phyloP scores from a whole-genome alignment of 2,113 vertebrate species.

The Camelus bactrianus region DNA sequence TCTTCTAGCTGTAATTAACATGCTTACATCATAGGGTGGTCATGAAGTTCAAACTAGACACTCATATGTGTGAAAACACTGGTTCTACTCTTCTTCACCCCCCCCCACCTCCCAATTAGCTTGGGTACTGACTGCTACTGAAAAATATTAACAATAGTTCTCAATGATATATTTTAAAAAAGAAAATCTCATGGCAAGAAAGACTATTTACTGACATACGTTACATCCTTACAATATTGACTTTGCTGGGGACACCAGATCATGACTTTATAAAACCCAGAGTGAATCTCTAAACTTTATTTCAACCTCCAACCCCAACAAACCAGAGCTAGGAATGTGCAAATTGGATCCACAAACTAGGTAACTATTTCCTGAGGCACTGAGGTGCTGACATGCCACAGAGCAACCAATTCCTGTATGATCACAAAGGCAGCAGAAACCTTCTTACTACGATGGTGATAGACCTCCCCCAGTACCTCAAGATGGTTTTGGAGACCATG shows the following conservation, averaged over 20 bases:
- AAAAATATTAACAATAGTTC: slow-evolving; percentile 22
- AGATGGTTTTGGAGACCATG: neutral
- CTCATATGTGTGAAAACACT: neutral
- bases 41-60: neutral
- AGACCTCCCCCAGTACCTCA: neutral
- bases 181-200: neutral
- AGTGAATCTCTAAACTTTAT: slow-evolving; percentile 7
- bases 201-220: neutral
- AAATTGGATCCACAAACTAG: neutral
- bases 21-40: neutral
- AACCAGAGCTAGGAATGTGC: neutral
- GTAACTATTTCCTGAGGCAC: neutral
- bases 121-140: neutral
- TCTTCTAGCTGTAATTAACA: neutral
- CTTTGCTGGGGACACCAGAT: neutral
- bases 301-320: neutral
- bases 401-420: neutral
- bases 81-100: neutral
- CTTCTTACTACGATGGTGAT: neutral
- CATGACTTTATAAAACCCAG: slow-evolving; percentile 15
- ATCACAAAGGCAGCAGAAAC: neutral
- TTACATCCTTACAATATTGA: neutral
- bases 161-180: neutral
- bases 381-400: neutral
- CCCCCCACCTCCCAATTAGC: neutral